phyloP scores from a whole-genome alignment of 2,113 vertebrate species.

The Cynopterus brachyotis region DNA sequence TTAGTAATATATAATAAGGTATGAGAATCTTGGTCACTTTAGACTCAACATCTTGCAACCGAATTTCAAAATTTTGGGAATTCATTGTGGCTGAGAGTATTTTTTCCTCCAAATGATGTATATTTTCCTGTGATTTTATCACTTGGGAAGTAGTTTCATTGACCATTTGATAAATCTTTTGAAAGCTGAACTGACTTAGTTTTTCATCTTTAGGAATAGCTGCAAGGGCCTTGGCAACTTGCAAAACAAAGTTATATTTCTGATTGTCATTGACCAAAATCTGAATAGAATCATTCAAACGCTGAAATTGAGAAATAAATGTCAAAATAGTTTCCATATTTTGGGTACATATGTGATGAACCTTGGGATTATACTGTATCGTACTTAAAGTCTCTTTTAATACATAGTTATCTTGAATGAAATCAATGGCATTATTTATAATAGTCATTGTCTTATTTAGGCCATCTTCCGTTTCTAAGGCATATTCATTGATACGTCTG shows the following conservation, averaged over 20 bases:
- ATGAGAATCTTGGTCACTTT: conserved; percentile 81
- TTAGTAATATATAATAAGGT: conserved; percentile 75
- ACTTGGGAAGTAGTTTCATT: conserved; percentile 74
- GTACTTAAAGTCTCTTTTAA: conserved; percentile 65
- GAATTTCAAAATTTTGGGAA: conserved; percentile 75
- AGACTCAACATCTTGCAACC: conserved; percentile 81
- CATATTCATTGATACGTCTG: conserved; percentile 78
- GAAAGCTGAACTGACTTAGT: conserved; percentile 57
- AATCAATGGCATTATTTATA: conserved; percentile 86
- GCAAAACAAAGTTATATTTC: conserved; percentile 62
- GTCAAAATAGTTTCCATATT: conserved; percentile 76
- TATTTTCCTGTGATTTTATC: conserved; percentile 70
- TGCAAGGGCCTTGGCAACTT: conserved; percentile 58
- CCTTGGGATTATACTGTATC: conserved; percentile 61
- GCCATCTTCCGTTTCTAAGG: conserved; percentile 85
- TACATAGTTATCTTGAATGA: conserved; percentile 84
- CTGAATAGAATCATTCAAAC: conserved; percentile 82
- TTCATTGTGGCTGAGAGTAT: conserved; percentile 33
- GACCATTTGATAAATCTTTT: conserved; percentile 76
- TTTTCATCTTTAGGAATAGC: conserved; percentile 31
- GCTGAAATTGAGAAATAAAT: conserved; percentile 78
- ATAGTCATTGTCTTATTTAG: conserved; percentile 87
- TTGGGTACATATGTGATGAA: conserved; percentile 73
- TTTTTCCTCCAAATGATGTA: conserved; percentile 77
- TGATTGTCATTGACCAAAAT: conserved; percentile 67